These are phyloP conservation scores for Cavia aperea DNA, from an alignment of 2,113 vertebrate genomes.

Conservation along the genomic window DNA sequence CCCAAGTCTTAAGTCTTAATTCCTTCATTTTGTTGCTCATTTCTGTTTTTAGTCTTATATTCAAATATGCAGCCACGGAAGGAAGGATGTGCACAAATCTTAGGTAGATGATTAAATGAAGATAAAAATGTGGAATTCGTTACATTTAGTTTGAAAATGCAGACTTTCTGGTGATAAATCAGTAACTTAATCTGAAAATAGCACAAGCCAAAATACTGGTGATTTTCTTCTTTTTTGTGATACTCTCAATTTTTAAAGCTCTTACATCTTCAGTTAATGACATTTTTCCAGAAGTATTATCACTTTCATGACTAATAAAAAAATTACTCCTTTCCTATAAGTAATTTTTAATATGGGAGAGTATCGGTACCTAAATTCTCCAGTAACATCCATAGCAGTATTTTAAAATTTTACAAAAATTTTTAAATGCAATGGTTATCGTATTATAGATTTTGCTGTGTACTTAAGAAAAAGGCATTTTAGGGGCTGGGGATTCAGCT, in stretches of 20 bases:
- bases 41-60: slow-evolving; percentile 35
- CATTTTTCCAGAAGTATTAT: slow-evolving; percentile 29
- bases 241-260: slow-evolving; percentile 42
- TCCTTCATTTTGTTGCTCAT: slow-evolving; percentile 41
- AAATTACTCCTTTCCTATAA: slow-evolving; percentile 27
- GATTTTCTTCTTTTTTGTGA: slow-evolving; percentile 9
- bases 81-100: slow-evolving; percentile 12
- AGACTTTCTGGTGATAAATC: slow-evolving; percentile 27
- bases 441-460: background rate
- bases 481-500: background rate
- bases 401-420: slow-evolving; percentile 36
- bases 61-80: slow-evolving; percentile 33
- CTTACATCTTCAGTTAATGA: slow-evolving; percentile 33
- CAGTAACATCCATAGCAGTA: slow-evolving; percentile 6
- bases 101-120: slow-evolving; percentile 22
- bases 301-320: slow-evolving; percentile 22
- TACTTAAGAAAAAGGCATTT: slow-evolving; percentile 6
- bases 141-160: slow-evolving; percentile 33
- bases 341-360: slow-evolving; percentile 17
- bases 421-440: slow-evolving; percentile 2
- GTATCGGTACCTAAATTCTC: slow-evolving; percentile 34
- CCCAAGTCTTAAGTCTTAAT: slow-evolving; percentile 34
- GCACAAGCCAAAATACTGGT: background rate
- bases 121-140: slow-evolving; percentile 10
- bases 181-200: slow-evolving; percentile 16